phyloP scores from a whole-genome alignment of 2,888 invertebrate genomes.

The Dichetophora obliterata region DNA sequence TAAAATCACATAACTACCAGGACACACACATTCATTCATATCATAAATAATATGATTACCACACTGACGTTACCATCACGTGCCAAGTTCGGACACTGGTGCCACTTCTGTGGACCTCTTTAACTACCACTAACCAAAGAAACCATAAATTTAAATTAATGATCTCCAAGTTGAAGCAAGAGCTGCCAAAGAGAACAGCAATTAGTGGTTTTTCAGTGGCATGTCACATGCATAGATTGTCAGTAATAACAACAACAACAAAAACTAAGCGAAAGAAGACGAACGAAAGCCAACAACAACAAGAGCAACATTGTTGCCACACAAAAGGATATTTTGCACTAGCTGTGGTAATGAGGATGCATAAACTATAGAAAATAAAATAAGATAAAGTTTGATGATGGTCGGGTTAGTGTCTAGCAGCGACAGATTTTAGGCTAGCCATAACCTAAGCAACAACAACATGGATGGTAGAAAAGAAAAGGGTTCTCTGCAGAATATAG shows the following conservation, averaged over 20 bases:
- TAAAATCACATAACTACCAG: not conserved
- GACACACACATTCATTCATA: not conserved
- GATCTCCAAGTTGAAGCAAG: constrained; percentile 51
- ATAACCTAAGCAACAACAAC: not conserved
- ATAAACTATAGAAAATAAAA: constrained; percentile 4
- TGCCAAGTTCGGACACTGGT: not conserved
- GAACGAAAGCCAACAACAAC: not conserved
- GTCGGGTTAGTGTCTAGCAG: no score
- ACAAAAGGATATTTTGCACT: constrained; percentile 1
- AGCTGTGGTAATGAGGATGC: constrained; percentile 8
- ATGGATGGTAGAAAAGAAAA: not conserved
- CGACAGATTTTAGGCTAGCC: not conserved
- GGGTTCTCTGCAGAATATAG: constrained; percentile 17
- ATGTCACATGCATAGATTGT: constrained; percentile 21
- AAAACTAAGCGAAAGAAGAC: not conserved
- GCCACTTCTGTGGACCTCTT: not conserved
- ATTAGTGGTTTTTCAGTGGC: constrained; percentile 42
- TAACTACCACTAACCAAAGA: constrained; percentile 52
- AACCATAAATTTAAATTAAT: constrained; percentile 67
- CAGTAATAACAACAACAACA: constrained; percentile 14
- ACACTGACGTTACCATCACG: not conserved
- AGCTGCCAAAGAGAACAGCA: constrained; percentile 41
- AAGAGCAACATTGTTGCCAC: constrained; percentile 1
- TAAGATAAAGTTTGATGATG: not conserved
- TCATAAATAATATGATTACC: constrained; percentile 14